A percentile compares a stretch with the other conserved stretches of the same genome.
phyloP scores from a whole-genome alignment of 35 echinoderm and acorn worm species.

The Hemicentrotus pulcherrimus region DNA sequence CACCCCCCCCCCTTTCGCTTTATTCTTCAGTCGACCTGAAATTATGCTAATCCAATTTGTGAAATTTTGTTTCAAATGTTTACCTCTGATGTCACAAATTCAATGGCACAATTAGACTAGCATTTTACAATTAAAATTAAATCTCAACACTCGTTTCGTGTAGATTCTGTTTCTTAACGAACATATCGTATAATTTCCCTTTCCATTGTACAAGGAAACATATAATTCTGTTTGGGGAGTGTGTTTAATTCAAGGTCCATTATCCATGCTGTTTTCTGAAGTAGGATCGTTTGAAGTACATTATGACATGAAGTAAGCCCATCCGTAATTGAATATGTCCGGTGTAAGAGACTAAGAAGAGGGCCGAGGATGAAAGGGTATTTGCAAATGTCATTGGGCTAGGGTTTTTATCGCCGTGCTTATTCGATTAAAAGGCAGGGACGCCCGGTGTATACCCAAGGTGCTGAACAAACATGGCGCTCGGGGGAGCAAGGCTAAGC shows the following conservation, averaged over 20 bases:
- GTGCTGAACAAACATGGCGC: constrained; percentile 1
- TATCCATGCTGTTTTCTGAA: neutral
- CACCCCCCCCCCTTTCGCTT: too few species aligned
- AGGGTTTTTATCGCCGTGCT: constrained; percentile 9
- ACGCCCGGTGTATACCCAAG: constrained; percentile 15
- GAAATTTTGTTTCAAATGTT: too few species aligned
- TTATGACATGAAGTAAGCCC: neutral
- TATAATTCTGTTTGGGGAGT: neutral
- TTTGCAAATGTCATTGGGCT: constrained; percentile 17
- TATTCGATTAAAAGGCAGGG: constrained; percentile 4
- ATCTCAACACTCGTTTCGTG: too few species aligned
- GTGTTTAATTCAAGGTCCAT: neutral
- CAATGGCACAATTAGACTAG: too few species aligned
- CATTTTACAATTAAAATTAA: too few species aligned
- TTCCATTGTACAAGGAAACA: neutral
- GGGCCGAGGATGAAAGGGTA: neutral
- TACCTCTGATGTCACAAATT: too few species aligned
- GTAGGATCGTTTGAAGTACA: neutral
- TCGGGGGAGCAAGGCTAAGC: neutral
- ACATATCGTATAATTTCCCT: too few species aligned
- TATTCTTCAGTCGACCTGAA: too few species aligned
- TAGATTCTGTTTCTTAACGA: too few species aligned
- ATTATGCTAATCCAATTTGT: too few species aligned
- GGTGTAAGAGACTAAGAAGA: neutral
- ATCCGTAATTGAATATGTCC: neutral